Base-by-base conservation (phyloP, 2,113 vertebrate genomes). In the Apaloderma vittatum region DNA sequence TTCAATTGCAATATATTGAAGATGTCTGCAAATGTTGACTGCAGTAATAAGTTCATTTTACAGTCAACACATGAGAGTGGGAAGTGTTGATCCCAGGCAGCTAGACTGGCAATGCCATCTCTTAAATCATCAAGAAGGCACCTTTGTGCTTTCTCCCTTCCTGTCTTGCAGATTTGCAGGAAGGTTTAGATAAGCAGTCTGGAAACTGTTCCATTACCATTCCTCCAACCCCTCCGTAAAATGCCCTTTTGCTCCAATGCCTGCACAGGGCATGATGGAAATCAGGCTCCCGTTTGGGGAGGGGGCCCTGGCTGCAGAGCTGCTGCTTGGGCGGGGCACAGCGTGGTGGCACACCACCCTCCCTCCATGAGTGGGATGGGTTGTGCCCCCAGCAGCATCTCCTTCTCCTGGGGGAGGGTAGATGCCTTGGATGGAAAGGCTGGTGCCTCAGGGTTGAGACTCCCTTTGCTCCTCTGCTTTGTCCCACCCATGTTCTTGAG, bases 381-480 rank as follows among this genome's bases (percentile, higher is more conserved):
- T 46, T 1, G 0, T 4, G 55, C 32, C 18, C 12, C 55, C 15
- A 16, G 37, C 32, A 73, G 17, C 18, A 10, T 30, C 45, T 65
- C 32, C 0, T 0, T 3, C 40, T 49, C 7, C 2, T 0, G n/a
- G 21, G 13, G 10, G 6, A 23, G 12, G 5, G 9, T 20, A 0
- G 24, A 13, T 61, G 12, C 12, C 23, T 63, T 49, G 45, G 37
- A 7, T 48, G 15, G 46, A 76, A 66, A 73, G 6, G 22, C 5
- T 36, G 16, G 18, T 77, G 29, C 18, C 46, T 52, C 0, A 40
- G 40, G 40, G 40, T 40, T 40, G 40, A 40, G 40, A 40, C 8
- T 27, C 6, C 13, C 17, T 45, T 59, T 29, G 4, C 22, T 79
- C 26, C 54, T 73, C 43, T 51, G 37, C 49, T 52, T 32, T 49